A percentile compares a stretch with the other conserved stretches of the same genome.
Conservation (phyloP, 1,140 invertebrate genomes). For the Pristionchus pacificus region DNA sequence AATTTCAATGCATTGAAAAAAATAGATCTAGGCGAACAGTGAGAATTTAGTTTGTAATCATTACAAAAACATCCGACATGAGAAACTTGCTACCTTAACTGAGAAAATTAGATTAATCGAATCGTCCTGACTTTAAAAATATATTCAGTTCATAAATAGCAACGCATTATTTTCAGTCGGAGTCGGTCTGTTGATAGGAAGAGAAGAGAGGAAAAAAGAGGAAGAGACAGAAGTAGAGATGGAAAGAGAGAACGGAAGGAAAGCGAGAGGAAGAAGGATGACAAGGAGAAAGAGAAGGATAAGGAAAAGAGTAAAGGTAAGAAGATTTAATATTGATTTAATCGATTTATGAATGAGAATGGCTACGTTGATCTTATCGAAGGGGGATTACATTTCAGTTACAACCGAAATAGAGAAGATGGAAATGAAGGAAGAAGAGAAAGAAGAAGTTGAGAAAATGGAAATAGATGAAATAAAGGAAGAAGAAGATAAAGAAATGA, state of each 20-base stretch:
- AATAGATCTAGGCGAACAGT: too few species aligned
- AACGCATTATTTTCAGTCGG: neutral
- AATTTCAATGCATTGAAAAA: too few species aligned
- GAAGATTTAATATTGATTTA: neutral
- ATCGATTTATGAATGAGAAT: too few species aligned
- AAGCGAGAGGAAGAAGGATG: constrained; percentile 5
- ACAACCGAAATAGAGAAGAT: neutral
- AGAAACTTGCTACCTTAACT: too few species aligned
- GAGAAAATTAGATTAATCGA: too few species aligned
- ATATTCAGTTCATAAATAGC: too few species aligned
- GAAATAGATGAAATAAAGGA: neutral
- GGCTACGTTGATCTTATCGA: too few species aligned
- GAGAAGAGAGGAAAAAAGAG: constrained; percentile 1
- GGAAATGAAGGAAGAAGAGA: constrained; percentile 7
- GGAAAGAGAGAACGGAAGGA: neutral
- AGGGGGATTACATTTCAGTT: too few species aligned
- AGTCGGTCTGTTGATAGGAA: neutral
- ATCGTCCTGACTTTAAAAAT: too few species aligned
- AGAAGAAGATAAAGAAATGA: constrained; percentile 1
- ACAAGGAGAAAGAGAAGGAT: neutral
- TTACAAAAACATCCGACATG: too few species aligned
- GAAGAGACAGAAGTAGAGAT: neutral
- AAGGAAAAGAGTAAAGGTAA: constrained; percentile 10
- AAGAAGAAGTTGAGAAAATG: neutral
- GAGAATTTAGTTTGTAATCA: too few species aligned